A percentile compares a stretch with the other conserved stretches of the same genome.
Conservation (phyloP, 2,113 vertebrate species). For the Toxotes jaculatrix region DNA sequence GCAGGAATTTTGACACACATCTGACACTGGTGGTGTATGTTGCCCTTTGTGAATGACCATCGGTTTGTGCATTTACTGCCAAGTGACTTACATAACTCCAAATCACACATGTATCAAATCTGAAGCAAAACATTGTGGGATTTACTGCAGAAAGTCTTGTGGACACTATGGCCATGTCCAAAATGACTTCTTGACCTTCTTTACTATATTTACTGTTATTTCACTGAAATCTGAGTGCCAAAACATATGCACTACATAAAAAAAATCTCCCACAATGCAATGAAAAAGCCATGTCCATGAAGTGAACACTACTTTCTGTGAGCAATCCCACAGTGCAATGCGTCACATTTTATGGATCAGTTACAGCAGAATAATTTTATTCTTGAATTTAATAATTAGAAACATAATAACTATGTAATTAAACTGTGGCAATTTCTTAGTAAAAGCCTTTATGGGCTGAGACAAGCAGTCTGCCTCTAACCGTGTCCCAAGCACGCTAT, state of each 20-base stretch:
- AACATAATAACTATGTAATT: neutral
- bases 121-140: neutral
- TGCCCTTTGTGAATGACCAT: neutral
- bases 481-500: conserved; percentile 31
- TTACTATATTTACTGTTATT: neutral
- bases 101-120: neutral
- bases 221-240: neutral
- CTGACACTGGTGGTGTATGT: neutral
- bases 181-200: no score
- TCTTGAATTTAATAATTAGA: neutral
- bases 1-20: neutral
- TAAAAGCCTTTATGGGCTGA: neutral
- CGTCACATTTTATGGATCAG: neutral
- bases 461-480: conserved; percentile 1
- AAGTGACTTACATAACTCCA: neutral
- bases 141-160: neutral
- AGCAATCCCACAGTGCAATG: neutral
- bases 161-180: neutral
- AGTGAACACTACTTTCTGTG: neutral
- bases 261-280: no score
- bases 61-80: neutral
- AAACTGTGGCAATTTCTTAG: neutral
- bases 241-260: no score
- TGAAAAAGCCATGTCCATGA: neutral
- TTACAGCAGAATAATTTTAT: neutral